Percentiles rank a stretch among this genome's conserved stretches.
Conservation (phyloP, 92 coral and sea anemone species). For the Heteractis magnifica region DNA sequence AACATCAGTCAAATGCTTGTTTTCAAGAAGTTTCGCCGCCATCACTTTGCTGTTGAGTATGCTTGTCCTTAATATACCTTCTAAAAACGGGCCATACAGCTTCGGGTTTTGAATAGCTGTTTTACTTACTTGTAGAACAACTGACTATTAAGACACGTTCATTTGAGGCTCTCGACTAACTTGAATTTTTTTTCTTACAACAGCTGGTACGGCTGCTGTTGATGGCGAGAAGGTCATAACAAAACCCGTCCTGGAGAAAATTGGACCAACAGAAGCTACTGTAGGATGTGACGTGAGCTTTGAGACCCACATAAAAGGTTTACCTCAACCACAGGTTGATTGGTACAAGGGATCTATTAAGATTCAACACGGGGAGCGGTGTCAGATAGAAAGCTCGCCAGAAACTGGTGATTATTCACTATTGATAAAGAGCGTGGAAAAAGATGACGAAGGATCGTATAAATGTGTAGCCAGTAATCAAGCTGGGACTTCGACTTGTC, state of each 20-base stretch:
- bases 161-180: neutral
- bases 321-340: slow-evolving; percentile 74
- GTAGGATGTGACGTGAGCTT: slow-evolving; percentile 76
- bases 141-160: no score
- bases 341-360: slow-evolving; percentile 78
- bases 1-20: no score
- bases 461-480: slow-evolving; percentile 59
- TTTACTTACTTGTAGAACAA: no score
- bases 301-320: slow-evolving; percentile 64
- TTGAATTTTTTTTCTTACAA: slow-evolving; percentile 21
- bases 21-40: no score
- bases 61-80: no score
- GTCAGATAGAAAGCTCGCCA: slow-evolving; percentile 31
- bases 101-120: no score
- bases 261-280: slow-evolving; percentile 59
- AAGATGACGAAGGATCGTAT: slow-evolving; percentile 57
- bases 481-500: slow-evolving; percentile 50
- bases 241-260: slow-evolving; percentile 70
- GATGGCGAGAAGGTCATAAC: slow-evolving; percentile 51
- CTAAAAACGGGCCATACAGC: no score
- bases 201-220: slow-evolving; percentile 64
- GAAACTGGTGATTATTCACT: slow-evolving; percentile 39
- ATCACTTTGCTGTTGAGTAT: no score
- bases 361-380: slow-evolving; percentile 46
- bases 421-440: slow-evolving; percentile 43